Base-by-base conservation (phyloP, 1,140 invertebrate genomes). In the Homalodisca vitripennis region DNA sequence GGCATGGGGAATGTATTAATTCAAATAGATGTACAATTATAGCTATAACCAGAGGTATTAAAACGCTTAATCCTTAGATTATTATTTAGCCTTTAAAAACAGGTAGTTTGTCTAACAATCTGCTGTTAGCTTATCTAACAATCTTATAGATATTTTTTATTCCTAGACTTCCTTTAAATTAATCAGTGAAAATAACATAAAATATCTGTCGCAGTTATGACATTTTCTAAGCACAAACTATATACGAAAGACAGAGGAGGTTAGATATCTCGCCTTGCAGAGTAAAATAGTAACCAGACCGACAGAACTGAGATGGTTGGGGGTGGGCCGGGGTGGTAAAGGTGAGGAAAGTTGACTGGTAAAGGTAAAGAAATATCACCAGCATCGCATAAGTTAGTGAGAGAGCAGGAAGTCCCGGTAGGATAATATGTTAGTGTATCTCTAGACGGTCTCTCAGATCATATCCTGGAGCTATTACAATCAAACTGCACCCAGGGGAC, bases 351-450 rank as follows among this genome's bases (percentile, higher is more conserved):
- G 48, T 51, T 51, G 3, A 51, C 22, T 51, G 48, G 17, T 10
- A 20, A 14, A 51, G 48, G 48, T 51, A 51, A 51, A 51, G 48
- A 51, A 51, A 14, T 51, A 51, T 51, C n/a, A 6, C 22, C 3
- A 51, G 3, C 17, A 22, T 51, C 3, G 3, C 48, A 51, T 51
- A n/a, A 51, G 48, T 51, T 22, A 51, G 17, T 51, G 48, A 51
- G 48, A 14, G 3, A 41, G 48, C 14, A 51, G 48, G 48, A 22
- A 3, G 48, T 51, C 48, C 48, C 48, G 17, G 48, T 51, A 12
- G 48, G 48, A 51, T 51, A 51, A 51, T 51, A 51, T 51, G 48
- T 51, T 51, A 51, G 14, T 51, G 48, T 51, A 51, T n/a, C n/a
- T 51, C 48, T 22, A 51, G 48, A 51, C 14, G 22, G 14, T 20